Evolutionary conservation across 2,888 invertebrate species (phyloP).

Genomic region (Fragum fragum): DNA sequence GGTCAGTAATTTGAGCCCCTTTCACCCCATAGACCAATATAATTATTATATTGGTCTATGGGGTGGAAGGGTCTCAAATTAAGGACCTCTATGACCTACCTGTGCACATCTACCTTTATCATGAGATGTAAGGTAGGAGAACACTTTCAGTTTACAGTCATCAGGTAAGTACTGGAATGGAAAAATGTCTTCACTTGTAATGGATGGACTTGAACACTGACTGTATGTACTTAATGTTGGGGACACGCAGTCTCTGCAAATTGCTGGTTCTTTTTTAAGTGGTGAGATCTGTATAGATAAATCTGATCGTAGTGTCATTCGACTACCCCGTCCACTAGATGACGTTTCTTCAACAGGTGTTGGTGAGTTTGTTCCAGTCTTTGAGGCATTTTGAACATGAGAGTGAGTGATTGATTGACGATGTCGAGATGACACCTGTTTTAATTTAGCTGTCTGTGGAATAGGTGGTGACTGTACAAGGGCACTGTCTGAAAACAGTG

Average conservation of each 20-base stretch:
- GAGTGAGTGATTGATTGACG: constrained; percentile 31
- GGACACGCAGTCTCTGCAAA: neutral
- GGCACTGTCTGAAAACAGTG: constrained; percentile 70
- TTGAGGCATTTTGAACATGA: neutral
- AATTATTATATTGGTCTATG: too few species aligned
- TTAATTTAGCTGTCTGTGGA: constrained; percentile 43
- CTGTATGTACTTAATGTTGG: constrained; percentile 6
- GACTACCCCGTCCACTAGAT: neutral
- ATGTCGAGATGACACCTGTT: constrained; percentile 36
- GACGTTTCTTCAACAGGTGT: constrained; percentile 39
- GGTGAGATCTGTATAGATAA: neutral
- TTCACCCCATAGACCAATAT: too few species aligned
- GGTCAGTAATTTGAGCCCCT: too few species aligned
- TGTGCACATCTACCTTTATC: constrained; percentile 79
- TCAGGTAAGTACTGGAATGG: constrained; percentile 82
- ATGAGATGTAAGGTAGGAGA: constrained; percentile 79
- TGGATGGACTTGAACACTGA: neutral
- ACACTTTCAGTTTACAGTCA: constrained; percentile 83
- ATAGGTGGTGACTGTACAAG: constrained; percentile 11
- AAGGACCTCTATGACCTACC: too few species aligned
- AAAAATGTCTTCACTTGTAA: constrained; percentile 63
- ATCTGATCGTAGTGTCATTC: constrained; percentile 11
- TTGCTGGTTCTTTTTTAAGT: neutral
- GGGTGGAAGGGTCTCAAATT: too few species aligned
- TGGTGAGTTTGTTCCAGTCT: constrained; percentile 24